Conservation (phyloP, 2,797 vertebrate genomes). For the Molossus molossus region DNA sequence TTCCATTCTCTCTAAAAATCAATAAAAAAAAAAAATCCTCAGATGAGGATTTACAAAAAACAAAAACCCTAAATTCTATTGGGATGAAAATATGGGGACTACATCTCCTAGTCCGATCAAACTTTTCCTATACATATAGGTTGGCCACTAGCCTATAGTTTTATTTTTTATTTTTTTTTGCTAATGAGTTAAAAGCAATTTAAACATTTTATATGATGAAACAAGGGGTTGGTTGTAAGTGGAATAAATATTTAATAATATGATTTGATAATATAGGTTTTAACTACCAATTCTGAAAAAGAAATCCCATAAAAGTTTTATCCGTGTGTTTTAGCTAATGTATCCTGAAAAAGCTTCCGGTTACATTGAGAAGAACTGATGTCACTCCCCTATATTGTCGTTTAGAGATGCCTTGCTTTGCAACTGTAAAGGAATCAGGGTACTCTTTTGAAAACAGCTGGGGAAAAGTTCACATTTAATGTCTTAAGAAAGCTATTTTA, state of each 20-base stretch:
- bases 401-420: not conserved
- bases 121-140: not conserved
- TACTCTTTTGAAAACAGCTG: slow-evolving; percentile 22
- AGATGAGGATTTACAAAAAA: not conserved
- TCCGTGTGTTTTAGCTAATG: not conserved
- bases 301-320: slow-evolving; percentile 47
- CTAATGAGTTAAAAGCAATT: slow-evolving; percentile 63
- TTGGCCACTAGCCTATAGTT: not conserved
- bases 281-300: slow-evolving; percentile 52
- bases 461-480: not conserved
- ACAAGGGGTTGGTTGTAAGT: not conserved
- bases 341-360: slow-evolving; percentile 46
- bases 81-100: not conserved
- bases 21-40: too few species aligned
- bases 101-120: not conserved
- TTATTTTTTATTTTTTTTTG: not conserved
- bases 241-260: slow-evolving; percentile 56
- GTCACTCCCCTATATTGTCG: not conserved
- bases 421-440: not conserved
- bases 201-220: slow-evolving; percentile 57
- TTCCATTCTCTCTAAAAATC: too few species aligned
- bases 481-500: slow-evolving; percentile 11
- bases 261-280: slow-evolving; percentile 50
- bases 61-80: not conserved
- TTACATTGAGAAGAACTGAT: not conserved